These are phyloP conservation scores for Steinernema khuongi DNA, from an alignment of 1,140 invertebrate species.

Conservation along the genomic window DNA sequence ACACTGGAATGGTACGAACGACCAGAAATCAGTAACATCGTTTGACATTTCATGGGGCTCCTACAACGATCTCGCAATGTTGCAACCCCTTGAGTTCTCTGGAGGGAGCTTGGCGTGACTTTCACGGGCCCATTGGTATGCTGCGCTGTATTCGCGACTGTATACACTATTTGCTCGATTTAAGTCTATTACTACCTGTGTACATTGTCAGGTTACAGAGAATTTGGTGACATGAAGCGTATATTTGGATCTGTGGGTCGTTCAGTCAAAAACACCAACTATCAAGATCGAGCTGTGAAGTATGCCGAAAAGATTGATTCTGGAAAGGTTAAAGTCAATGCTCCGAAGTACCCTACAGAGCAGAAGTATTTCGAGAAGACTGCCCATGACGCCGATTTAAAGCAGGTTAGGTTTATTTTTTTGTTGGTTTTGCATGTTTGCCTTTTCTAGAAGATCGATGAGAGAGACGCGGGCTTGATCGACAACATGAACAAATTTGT, in stretches of 20 bases:
- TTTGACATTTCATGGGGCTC: neutral
- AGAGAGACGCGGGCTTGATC: constrained; percentile 41
- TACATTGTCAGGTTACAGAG: neutral
- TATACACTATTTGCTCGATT: neutral
- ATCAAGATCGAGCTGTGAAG: constrained; percentile 21
- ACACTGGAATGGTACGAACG: too few species aligned
- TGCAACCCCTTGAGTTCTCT: constrained; percentile 8
- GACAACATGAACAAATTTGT: constrained; percentile 44
- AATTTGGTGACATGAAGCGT: constrained; percentile 23
- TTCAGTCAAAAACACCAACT: constrained; percentile 23
- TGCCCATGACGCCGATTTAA: constrained; percentile 20
- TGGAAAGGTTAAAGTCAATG: constrained; percentile 21
- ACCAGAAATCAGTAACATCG: too few species aligned
- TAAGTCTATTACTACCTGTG: too few species aligned
- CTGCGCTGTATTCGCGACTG: neutral
- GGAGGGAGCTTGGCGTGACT: neutral
- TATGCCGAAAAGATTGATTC: constrained; percentile 30
- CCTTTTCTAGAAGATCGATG: constrained; percentile 36
- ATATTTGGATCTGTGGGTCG: constrained; percentile 23
- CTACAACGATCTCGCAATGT: neutral
- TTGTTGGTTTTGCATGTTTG: neutral
- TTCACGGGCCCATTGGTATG: neutral
- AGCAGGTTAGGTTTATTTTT: constrained; percentile 24
- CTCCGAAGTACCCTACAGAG: constrained; percentile 32
- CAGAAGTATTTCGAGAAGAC: constrained; percentile 28